Evolutionary conservation across 2,797 vertebrate species (phyloP), one percentile per base, ranked within the genome.

Genomic region (Taeniopygia guttata): DNA sequence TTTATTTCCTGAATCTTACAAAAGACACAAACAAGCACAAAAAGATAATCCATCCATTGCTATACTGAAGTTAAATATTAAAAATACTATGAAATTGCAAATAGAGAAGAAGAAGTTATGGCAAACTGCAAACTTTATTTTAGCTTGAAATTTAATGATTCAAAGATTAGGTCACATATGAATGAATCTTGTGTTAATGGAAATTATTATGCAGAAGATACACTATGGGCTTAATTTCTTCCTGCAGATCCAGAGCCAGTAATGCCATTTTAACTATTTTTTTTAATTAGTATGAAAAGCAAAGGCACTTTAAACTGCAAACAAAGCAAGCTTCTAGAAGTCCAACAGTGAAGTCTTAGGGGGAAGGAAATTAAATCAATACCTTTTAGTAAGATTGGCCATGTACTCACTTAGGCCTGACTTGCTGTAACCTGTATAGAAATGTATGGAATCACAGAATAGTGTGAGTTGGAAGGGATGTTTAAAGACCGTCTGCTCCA

Each of bases 1-100:
- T 93, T 91, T 77, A 54, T 95, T 90, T 86, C 25, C 48, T 82
- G 40, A 49, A 32, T 70, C 77, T 91, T 96, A 21, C 43, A 67
- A 73, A 86, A 74, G 74, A 81, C 23, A 66, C n/a, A 70, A 92
- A 77, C 11, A 62, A 77, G 23, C 40, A 72, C 40, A 83, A 82
- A n/a, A 68, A 59, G 43, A 62, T 43, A 17, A 73, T 69, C 9
- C 30, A 76, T 73, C 20, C 38, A 34, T 52, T 76, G n/a, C 27
- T 51, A 29, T 68, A 30, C 13, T 29, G 34, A 22, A 78, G 22
- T 45, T 69, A 67, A 69, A 38, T 72, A 10, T 30, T n/a, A 11
- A 32, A 68, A 66, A 59, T 48, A 54, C 18, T 55, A 40, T 42
- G 60, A 73, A 85, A 76, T 32, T 5, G 7, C 55, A 87, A 80